Percentiles rank a stretch among this genome's conserved stretches.
phyloP scores from a whole-genome alignment of 1,140 invertebrate species.

The Mya arenaria region DNA sequence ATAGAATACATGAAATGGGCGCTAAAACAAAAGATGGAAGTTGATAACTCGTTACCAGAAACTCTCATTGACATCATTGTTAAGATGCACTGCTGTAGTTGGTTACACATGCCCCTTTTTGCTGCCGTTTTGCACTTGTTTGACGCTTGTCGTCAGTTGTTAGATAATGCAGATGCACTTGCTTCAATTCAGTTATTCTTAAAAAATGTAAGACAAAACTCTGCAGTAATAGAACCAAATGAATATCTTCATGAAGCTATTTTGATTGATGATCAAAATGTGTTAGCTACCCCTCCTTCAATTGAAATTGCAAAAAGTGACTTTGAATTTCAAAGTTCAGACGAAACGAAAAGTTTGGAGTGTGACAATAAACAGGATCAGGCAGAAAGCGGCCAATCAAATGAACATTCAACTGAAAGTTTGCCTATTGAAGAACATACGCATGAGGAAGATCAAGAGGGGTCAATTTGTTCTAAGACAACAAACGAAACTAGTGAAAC shows the following conservation, averaged over 20 bases:
- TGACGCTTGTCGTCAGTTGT: conserved; percentile 4
- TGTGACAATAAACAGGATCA: too few relatives aligned
- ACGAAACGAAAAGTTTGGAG: too few relatives aligned
- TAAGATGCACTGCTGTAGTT: conserved; percentile 6
- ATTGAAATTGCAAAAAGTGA: too few relatives aligned
- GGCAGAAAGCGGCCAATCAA: too few relatives aligned
- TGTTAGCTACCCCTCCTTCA: too few relatives aligned
- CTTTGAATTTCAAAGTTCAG: too few relatives aligned
- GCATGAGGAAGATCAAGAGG: not conserved
- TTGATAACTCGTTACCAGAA: not conserved
- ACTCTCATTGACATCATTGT: not conserved
- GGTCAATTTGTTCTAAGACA: not conserved
- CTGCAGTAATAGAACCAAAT: not conserved
- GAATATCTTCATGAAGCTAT: too few relatives aligned
- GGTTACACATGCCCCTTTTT: not conserved
- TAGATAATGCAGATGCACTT: not conserved
- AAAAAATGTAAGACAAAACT: not conserved
- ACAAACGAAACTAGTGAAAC: too few relatives aligned
- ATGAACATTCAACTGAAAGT: not conserved
- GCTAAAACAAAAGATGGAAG: not conserved
- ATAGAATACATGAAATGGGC: conserved; percentile 2
- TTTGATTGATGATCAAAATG: too few relatives aligned
- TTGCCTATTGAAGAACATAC: not conserved
- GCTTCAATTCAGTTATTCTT: not conserved
- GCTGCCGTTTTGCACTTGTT: not conserved